These are phyloP conservation scores for Ceramica pisi DNA, from an alignment of 2,888 invertebrate genomes.

Conservation along the genomic window DNA sequence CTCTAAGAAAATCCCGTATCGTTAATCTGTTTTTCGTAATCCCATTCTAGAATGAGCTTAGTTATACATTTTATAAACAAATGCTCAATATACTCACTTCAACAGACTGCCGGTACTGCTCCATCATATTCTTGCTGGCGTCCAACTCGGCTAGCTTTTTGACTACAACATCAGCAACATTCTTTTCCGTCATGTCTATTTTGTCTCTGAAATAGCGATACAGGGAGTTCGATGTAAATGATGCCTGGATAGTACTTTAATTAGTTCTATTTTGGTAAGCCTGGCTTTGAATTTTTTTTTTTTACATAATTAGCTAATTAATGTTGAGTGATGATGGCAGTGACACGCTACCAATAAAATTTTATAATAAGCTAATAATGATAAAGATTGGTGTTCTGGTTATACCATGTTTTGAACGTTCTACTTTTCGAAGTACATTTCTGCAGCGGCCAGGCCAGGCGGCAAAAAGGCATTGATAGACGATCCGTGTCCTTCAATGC, in stretches of 20 bases:
- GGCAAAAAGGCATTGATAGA: too few species aligned
- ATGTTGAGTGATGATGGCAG: background rate
- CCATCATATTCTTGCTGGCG: slow-evolving; percentile 85
- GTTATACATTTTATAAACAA: too few species aligned
- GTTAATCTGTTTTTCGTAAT: too few species aligned
- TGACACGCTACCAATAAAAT: background rate
- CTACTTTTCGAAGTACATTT: background rate
- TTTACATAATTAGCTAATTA: background rate
- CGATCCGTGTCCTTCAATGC: too few species aligned
- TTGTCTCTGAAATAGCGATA: slow-evolving; percentile 82
- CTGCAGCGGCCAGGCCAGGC: too few species aligned
- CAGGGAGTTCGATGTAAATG: slow-evolving; percentile 4
- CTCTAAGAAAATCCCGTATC: too few species aligned
- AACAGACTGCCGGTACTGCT: slow-evolving; percentile 85
- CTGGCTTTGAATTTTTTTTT: background rate
- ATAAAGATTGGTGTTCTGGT: background rate
- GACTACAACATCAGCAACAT: slow-evolving; percentile 87
- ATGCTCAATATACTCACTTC: slow-evolving; percentile 79
- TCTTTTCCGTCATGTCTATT: slow-evolving; percentile 85
- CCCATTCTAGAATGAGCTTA: too few species aligned
- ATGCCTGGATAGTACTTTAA: background rate
- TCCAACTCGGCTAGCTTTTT: slow-evolving; percentile 87
- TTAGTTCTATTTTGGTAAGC: background rate
- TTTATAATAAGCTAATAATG: background rate
- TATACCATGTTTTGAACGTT: background rate